These are phyloP conservation scores for Troides oblongomaculatus DNA, from an alignment of 2,888 invertebrate genomes.

Conservation along the genomic window DNA sequence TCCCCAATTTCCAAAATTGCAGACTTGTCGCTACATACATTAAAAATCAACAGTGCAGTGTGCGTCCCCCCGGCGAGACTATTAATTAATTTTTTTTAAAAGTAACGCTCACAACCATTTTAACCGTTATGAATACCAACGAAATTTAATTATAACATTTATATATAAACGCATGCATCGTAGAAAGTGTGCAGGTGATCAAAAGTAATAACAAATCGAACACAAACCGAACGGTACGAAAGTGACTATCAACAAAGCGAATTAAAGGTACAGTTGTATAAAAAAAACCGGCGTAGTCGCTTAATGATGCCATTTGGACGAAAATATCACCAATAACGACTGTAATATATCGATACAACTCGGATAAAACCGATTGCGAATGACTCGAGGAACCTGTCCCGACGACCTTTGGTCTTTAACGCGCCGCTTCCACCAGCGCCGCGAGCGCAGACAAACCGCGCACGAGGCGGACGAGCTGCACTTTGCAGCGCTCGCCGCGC, in stretches of 20 bases:
- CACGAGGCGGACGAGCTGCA: constrained; percentile 31
- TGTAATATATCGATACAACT: constrained; percentile 57
- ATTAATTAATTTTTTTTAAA: neutral
- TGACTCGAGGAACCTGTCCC: constrained; percentile 52
- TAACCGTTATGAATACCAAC: no score
- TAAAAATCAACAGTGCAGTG: constrained; percentile 57
- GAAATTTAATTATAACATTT: neutral
- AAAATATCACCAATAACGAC: constrained; percentile 50
- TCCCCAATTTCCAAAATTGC: constrained; percentile 62
- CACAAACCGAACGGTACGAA: constrained; percentile 15
- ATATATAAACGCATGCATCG: neutral
- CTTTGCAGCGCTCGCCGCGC: constrained; percentile 11
- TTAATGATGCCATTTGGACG: constrained; percentile 49
- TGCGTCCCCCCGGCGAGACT: constrained; percentile 40
- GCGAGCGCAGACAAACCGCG: constrained; percentile 38
- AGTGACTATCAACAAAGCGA: constrained; percentile 26
- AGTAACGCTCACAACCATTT: neutral
- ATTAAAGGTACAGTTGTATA: constrained; percentile 21
- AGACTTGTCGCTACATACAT: constrained; percentile 55
- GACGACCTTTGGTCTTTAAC: constrained; percentile 60
- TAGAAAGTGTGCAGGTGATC: neutral
- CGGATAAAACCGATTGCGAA: constrained; percentile 64
- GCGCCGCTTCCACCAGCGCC: constrained; percentile 35
- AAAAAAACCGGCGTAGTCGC: constrained; percentile 34
- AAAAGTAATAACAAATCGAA: neutral